Base-by-base conservation (phyloP, 1,140 invertebrate species). In the Dermatophagoides farinae region DNA sequence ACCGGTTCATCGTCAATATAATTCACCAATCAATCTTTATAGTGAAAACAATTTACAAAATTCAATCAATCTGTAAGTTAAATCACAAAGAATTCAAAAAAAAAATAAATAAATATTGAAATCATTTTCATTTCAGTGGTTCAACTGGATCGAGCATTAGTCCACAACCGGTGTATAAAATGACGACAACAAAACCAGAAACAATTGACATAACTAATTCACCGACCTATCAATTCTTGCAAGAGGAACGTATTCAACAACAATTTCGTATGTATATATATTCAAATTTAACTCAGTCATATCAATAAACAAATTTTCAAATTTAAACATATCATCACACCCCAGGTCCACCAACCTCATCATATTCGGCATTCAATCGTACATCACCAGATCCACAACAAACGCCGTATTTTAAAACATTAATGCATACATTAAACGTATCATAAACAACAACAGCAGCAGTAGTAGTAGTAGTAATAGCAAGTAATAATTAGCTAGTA, bases 11-110 rank as follows among this genome's bases (percentile, higher is more conserved):
- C 67, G 70, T 23, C 72, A 74, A 66, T 75, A 72, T 63, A 75
- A 75, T 62, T 68, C 71, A 0, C 74, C 74, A 10, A 71, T 74
- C 52, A 68, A 69, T 52, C 62, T 75, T 8, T 75, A 75, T 61
- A 73, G 72, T 22, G 67, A 70, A n/a, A 65, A 70, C 44, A 74
- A 74, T 60, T 67, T 74, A 31, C 69, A 70, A 25, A 53, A 70
- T n/a, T 70, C 72, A 5, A 70, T 72, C 11, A 16, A n/a, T 14
- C 60, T 49, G 38, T 52, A 54, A 41, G 31, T 41, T 14, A 43
- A 43, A 40, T 38, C 39, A 40, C 38, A 4, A 18, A 38, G 14
- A 16, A 37, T 57, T 18, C 14, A 57, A 2, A 51, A 46, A 8
- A 12, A 58, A 4, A 14, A 39, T 37, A 2, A 51, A 46, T 37